Percentiles rank a stretch among this genome's conserved stretches.
Evolutionary conservation across 1,140 invertebrate genomes (phyloP).

Genomic region (Tetramorium simillimum): DNA sequence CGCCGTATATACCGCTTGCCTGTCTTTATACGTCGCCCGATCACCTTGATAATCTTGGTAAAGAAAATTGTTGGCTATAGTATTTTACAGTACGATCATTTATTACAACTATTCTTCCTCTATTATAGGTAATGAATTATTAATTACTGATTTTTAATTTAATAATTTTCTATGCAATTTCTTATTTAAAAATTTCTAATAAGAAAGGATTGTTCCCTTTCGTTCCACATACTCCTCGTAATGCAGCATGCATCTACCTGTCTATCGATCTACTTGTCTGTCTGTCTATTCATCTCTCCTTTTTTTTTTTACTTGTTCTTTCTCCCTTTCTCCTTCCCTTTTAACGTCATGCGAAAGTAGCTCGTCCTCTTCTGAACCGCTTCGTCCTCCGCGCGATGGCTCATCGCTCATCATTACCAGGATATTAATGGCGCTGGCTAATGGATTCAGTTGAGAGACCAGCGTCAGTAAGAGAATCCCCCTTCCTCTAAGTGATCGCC

Average conservation of each 20-base stretch:
- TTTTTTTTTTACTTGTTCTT: constrained; percentile 4
- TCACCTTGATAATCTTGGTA: neutral
- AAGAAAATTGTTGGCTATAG: neutral
- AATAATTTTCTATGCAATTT: neutral
- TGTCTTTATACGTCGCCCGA: neutral
- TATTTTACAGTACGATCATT: neutral
- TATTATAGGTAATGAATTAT: neutral
- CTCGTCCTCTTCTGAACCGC: constrained; percentile 54
- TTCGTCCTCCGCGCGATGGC: constrained; percentile 63
- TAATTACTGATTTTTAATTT: neutral
- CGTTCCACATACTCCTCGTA: neutral
- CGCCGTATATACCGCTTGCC: neutral
- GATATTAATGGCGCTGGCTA: constrained; percentile 80
- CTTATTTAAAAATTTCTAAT: no score
- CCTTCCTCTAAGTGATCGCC: constrained; percentile 22
- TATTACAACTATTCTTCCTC: neutral
- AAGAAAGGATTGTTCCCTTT: neutral
- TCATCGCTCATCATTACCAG: constrained; percentile 80
- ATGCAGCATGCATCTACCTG: constrained; percentile 1
- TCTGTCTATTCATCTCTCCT: constrained; percentile 38
- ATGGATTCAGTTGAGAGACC: constrained; percentile 78
- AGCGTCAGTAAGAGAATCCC: constrained; percentile 67
- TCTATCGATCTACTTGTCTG: constrained; percentile 48
- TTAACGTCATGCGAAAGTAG: constrained; percentile 5
- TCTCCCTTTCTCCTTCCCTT: constrained; percentile 19